Percentiles rank a stretch among this genome's conserved stretches.
phyloP scores from a whole-genome alignment of 2,113 vertebrate species.

The Platichthys flesus region DNA sequence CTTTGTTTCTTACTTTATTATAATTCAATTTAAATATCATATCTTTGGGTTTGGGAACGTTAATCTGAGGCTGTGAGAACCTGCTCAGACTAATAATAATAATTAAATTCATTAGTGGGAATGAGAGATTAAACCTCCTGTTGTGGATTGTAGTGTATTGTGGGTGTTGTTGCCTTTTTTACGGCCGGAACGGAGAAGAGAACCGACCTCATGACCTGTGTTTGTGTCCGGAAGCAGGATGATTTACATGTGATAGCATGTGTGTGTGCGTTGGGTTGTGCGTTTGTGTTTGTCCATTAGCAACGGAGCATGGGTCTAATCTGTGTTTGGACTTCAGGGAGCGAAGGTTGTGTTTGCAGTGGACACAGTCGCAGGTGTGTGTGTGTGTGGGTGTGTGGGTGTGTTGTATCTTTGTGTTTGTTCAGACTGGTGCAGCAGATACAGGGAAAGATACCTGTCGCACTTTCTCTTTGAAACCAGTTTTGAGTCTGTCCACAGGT shows the following conservation, averaged over 20 bases:
- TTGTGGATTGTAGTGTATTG: too few relatives aligned
- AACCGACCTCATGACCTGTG: too few relatives aligned
- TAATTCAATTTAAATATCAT: too few relatives aligned
- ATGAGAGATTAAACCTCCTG: too few relatives aligned
- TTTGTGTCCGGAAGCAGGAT: neutral
- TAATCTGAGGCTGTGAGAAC: too few relatives aligned
- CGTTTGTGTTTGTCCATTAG: slow-evolving; percentile 19
- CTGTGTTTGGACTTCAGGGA: neutral
- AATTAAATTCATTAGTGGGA: too few relatives aligned
- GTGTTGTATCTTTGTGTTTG: slow-evolving; percentile 44
- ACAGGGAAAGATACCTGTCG: neutral
- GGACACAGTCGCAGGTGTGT: slow-evolving; percentile 23
- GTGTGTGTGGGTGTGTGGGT: slow-evolving; percentile 9
- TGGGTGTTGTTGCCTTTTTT: too few relatives aligned
- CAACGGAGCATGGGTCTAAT: neutral
- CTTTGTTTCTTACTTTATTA: too few relatives aligned
- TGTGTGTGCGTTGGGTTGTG: neutral
- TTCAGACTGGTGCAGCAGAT: slow-evolving; percentile 23
- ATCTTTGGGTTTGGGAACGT: too few relatives aligned
- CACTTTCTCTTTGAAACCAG: neutral
- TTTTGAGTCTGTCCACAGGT: neutral
- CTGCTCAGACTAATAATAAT: too few relatives aligned
- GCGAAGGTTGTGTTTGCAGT: slow-evolving; percentile 66
- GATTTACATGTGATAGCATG: neutral
- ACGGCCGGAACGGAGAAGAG: too few relatives aligned